phyloP scores from a whole-genome alignment of 2,797 vertebrate genomes.

The Coilia nasus region DNA sequence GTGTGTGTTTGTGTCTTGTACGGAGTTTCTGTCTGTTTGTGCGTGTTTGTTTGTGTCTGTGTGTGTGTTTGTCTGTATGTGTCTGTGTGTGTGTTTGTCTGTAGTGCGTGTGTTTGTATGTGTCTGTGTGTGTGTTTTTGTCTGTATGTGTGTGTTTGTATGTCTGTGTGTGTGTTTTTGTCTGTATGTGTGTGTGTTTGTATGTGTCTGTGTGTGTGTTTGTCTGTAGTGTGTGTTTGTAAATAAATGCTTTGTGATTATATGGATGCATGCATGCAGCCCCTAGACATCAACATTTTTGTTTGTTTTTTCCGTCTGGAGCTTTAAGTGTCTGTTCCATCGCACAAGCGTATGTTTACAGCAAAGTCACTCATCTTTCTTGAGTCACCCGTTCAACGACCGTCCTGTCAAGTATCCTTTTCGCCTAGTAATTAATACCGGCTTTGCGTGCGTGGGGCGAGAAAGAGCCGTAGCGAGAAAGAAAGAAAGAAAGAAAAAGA shows the following conservation, averaged over 20 bases:
- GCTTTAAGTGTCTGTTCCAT: background rate
- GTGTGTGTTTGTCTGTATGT: too few relatives aligned
- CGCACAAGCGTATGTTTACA: background rate
- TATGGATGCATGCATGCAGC: background rate
- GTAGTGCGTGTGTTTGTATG: too few relatives aligned
- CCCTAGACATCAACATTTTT: background rate
- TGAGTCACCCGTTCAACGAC: conserved; percentile 1
- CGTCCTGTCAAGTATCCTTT: background rate
- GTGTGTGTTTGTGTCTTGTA: too few relatives aligned
- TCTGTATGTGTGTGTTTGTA: background rate
- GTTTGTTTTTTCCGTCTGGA: background rate
- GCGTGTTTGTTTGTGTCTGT: too few relatives aligned
- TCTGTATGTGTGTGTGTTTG: background rate
- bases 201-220: background rate
- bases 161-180: background rate
- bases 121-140: background rate
- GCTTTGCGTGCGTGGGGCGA: background rate
- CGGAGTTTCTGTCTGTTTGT: too few relatives aligned
- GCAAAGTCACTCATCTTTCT: conserved; percentile 12
- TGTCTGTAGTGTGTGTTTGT: background rate
- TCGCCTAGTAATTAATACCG: conserved; percentile 9
- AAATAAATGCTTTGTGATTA: background rate
- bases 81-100: too few relatives aligned
- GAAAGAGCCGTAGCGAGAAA: background rate
- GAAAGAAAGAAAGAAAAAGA: too few relatives aligned